These are phyloP conservation scores for Lamellibrachia columna DNA, from an alignment of 2,888 invertebrate genomes.

Conservation along the genomic window DNA sequence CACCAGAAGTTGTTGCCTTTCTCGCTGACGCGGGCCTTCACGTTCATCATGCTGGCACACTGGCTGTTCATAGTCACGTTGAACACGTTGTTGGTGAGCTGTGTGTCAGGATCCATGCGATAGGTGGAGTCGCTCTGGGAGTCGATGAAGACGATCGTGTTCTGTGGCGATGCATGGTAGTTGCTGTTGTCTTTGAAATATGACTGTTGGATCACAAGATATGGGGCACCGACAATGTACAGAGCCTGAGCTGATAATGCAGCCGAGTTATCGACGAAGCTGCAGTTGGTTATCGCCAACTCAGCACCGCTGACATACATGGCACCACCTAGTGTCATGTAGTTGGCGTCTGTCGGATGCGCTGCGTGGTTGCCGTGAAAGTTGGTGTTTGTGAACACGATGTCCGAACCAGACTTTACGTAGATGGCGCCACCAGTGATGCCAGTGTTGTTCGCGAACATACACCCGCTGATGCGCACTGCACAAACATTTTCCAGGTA, in stretches of 20 bases:
- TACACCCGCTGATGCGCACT: not conserved
- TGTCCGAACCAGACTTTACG: conserved; percentile 30
- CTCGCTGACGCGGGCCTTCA: not conserved
- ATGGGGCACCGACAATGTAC: not conserved
- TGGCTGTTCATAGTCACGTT: conserved; percentile 38
- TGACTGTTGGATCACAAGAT: not conserved
- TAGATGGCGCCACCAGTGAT: conserved; percentile 20
- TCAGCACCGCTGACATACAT: not conserved
- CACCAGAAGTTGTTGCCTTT: not conserved
- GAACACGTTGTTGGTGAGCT: not conserved
- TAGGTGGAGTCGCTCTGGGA: not conserved
- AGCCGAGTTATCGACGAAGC: not conserved
- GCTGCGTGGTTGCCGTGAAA: not conserved
- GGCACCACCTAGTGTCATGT: not conserved
- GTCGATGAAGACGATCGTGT: conserved; percentile 8
- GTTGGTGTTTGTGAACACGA: conserved; percentile 25
- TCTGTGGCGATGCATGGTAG: conserved; percentile 1
- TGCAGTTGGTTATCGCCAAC: conserved; percentile 35
- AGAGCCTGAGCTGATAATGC: not conserved
- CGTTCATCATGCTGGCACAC: not conserved
- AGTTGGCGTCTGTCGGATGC: not conserved
- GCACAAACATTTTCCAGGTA: not conserved
- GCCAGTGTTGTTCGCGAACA: not conserved
- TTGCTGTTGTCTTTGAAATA: conserved; percentile 16
- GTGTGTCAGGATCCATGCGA: not conserved